A percentile compares a stretch with the other conserved stretches of the same genome.
These are phyloP conservation scores for Sylvietta virens DNA, from an alignment of 2,113 vertebrate species.

Conservation along the genomic window DNA sequence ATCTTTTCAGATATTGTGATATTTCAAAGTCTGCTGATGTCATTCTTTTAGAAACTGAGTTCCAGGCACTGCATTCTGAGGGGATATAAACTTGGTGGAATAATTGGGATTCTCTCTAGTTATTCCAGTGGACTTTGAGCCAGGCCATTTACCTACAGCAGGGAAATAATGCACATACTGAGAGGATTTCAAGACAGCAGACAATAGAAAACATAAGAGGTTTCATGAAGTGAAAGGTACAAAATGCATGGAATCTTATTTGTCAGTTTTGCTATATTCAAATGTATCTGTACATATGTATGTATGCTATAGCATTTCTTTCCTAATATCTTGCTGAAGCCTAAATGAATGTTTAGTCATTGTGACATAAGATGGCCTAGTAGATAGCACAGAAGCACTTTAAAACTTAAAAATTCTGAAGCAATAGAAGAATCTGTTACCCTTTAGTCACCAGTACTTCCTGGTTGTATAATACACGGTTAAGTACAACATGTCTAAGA, in stretches of 20 bases:
- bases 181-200: not conserved
- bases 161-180: not conserved
- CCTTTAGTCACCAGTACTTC: not conserved
- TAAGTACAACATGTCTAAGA: slow-evolving; percentile 24
- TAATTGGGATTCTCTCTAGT: not conserved
- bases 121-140: not conserved
- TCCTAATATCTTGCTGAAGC: not conserved
- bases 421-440: not conserved
- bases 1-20: too few species aligned
- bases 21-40: not conserved
- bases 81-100: not conserved
- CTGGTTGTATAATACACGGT: not conserved
- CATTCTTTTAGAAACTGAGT: not conserved
- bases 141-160: not conserved
- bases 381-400: not conserved
- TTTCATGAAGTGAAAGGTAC: not conserved
- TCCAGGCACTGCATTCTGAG: not conserved
- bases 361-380: too few species aligned
- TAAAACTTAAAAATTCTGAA: not conserved
- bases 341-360: not conserved
- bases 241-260: not conserved
- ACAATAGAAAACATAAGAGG: not conserved
- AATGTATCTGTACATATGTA: not conserved
- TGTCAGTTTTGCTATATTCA: not conserved
- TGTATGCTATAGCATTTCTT: not conserved